Base-by-base conservation (phyloP, 1,140 invertebrate genomes). In the Drosophila serrata region DNA sequence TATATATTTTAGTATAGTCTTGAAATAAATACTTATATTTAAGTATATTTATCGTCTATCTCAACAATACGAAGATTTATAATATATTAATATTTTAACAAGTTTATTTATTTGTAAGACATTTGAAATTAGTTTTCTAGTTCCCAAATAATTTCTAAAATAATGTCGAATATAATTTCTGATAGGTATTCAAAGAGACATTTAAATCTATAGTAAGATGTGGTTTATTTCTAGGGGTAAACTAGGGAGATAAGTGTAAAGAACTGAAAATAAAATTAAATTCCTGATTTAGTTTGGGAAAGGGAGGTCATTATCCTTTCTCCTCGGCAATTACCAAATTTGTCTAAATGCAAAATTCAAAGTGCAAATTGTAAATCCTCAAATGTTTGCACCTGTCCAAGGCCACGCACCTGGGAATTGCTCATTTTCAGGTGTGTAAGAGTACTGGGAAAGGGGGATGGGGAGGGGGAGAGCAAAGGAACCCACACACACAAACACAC, bases 281-380 rank as follows among this genome's bases (percentile, higher is more conserved):
- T 8, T 8, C 8, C 46, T 72, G 65, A 57, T 39, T 53, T 67
- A 57, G 53, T 40, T 69, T 46, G 46, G 59, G 39, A 17, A 15
- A 31, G 19, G 27, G 1, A 5, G 15, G 31, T 22, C 17, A 15
- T 27, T 31, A 22, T 13, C 19, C 61, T 49, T 42, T 22, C 56
- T 56, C 43, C 24, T 15, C 42, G 59, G 58, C 59, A 49, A 27
- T 73, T 46, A 24, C 57, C 72, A 69, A 79, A 85, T 75, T 82
- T 82, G 53, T 82, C 57, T 49, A 82, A 82, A 53, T 82, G 46
- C 55, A 17, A 59, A 72, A 58, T 72, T 49, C 24, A 58, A 70
- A 75, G 78, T 79, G 67, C 69, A 67, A 70, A 75, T 73, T 76
- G 55, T 65, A 49, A 67, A 72, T 73, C 35, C 69, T 48, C 67